Evolutionary conservation across 2,888 invertebrate species (phyloP).

Genomic region (Spialia ferax): DNA sequence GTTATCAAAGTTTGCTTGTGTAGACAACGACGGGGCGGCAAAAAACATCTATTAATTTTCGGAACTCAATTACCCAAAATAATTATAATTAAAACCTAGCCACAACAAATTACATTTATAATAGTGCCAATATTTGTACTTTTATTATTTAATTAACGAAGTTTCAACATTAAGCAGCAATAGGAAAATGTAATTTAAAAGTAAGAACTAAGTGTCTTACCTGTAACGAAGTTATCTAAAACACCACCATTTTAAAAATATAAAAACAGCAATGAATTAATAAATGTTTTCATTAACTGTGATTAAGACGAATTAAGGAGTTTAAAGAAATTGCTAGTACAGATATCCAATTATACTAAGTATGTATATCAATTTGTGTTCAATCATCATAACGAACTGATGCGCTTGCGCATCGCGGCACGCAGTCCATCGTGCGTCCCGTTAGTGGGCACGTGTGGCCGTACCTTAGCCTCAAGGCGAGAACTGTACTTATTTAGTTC

Average conservation of each 20-base stretch:
- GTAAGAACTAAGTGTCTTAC: constrained; percentile 32
- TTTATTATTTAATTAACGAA: not conserved
- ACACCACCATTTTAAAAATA: constrained; percentile 36
- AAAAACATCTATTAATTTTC: too few species aligned
- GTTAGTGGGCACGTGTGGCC: constrained; percentile 4
- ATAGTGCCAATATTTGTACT: not conserved
- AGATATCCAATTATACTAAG: not conserved
- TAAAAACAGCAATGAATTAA: constrained; percentile 7
- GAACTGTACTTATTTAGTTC: too few species aligned
- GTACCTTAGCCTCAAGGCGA: not conserved
- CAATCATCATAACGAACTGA: not conserved
- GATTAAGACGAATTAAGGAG: not conserved
- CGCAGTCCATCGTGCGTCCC: not conserved
- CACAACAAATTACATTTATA: not conserved
- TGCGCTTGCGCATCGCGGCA: not conserved
- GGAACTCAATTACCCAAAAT: too few species aligned
- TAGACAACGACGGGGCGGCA: too few species aligned
- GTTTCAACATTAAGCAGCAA: not conserved
- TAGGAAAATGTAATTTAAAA: not conserved
- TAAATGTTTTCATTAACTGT: not conserved
- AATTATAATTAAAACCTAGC: too few species aligned
- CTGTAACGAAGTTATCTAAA: constrained; percentile 25
- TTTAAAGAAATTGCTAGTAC: too few species aligned
- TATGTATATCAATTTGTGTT: not conserved
- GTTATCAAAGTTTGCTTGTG: too few species aligned